These are phyloP conservation scores for Eonycteris spelaea DNA, from an alignment of 2,113 vertebrate genomes.

Conservation along the genomic window DNA sequence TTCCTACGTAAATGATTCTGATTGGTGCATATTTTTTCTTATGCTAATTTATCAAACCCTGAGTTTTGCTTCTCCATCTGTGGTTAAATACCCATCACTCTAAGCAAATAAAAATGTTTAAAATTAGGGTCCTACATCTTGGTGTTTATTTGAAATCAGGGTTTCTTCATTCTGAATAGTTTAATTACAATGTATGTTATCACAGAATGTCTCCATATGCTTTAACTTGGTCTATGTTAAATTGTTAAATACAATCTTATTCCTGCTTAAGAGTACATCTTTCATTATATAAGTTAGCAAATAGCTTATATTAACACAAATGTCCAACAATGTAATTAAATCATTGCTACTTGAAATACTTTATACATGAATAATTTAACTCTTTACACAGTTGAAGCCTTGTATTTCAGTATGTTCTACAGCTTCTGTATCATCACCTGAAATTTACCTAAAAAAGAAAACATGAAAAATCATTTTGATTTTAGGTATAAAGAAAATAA, in stretches of 20 bases:
- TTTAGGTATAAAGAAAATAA: conserved; percentile 38
- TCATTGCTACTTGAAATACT: conserved; percentile 40
- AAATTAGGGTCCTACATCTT: conserved; percentile 27
- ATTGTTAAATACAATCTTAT: neutral
- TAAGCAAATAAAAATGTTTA: conserved; percentile 41
- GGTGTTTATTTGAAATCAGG: conserved; percentile 20
- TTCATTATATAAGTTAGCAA: conserved; percentile 24
- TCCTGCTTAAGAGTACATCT: neutral
- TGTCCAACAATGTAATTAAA: conserved; percentile 37
- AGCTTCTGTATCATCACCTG: conserved; percentile 99
- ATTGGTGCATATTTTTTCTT: neutral
- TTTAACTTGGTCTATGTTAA: conserved; percentile 31
- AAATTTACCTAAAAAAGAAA: conserved; percentile 91
- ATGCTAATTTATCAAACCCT: conserved; percentile 42
- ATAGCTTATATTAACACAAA: conserved; percentile 47
- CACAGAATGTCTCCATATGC: neutral
- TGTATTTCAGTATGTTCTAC: conserved; percentile 76
- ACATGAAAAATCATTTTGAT: conserved; percentile 37
- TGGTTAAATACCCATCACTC: conserved; percentile 20
- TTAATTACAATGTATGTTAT: neutral
- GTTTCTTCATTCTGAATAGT: conserved; percentile 47
- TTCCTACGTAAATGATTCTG: conserved; percentile 48
- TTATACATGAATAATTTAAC: conserved; percentile 61
- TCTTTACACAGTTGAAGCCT: conserved; percentile 46
- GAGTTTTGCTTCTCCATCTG: conserved; percentile 33